Evolutionary conservation across 1,140 invertebrate genomes (phyloP), one percentile per base, ranked within the genome.

Genomic region (Phymastichus coffea): DNA sequence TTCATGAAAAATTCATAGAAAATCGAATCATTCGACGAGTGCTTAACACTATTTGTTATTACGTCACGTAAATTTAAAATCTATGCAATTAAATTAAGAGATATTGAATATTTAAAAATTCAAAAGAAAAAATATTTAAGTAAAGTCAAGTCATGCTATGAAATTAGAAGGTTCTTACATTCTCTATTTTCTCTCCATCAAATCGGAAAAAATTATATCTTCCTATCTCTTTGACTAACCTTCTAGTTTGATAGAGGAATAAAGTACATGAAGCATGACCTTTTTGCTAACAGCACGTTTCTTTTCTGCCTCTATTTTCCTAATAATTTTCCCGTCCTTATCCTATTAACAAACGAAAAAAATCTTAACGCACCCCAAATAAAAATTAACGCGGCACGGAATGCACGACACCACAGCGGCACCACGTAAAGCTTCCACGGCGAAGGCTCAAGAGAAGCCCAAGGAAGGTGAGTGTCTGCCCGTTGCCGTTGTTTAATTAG

Each of bases 381-480:
- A 28, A n/a, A 57, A 38, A 28, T 44, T 57, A 62, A 77, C 71
- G 74, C 75, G 74, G 71, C 75, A 77, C 75, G 75, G 75, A 76
- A 75, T 75, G 74, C 73, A 76, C 71, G 65, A 72, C n/a, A 74
- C 66, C 63, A 66, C 73, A 77, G 75, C 70, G 66, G 66, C 72
- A 75, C 71, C 70, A 65, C 74, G 75, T 71, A 78, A 77, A 71
- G 69, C 73, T 76, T 76, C 76, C 57, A 73, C 72, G 70, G 28
- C 28, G 6, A 6, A 73, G 64, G 69, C 70, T 67, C 73, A 75
- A 73, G 76, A 77, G 52, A 76, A 76, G 49, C 72, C 76, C 61
- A 76, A 75, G 67, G 76, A 78, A 77, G 76, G 76, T 78, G 75
- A 78, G 75, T 78, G 70, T 74, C 61, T 43, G 63, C 25, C 63